Evolutionary conservation across 2,113 vertebrate species (phyloP).

Genomic region (Festucalex cinctus): DNA sequence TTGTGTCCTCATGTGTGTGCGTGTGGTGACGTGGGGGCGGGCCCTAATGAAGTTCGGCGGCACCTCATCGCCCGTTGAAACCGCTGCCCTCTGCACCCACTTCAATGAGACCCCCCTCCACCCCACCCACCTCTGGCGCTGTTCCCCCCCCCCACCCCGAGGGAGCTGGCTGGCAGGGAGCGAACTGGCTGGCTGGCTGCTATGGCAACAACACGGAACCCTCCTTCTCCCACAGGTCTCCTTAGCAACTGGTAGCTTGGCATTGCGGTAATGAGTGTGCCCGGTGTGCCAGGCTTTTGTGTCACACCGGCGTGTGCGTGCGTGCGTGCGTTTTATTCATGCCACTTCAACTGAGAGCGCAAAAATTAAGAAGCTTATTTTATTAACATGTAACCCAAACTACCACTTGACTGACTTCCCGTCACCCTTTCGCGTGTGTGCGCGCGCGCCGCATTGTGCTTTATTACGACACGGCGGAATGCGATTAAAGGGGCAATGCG

Average conservation of each 20-base stretch:
- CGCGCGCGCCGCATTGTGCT: constrained; percentile 6
- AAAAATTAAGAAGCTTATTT: constrained; percentile 28
- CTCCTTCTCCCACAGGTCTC: constrained; percentile 81
- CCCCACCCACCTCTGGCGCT: constrained; percentile 59
- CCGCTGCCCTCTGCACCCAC: constrained; percentile 61
- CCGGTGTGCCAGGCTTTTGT: constrained; percentile 74
- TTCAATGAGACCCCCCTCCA: constrained; percentile 62
- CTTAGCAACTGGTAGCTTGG: constrained; percentile 83
- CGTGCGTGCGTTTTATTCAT: constrained; percentile 18
- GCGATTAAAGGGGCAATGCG: constrained; percentile 68
- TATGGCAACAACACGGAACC: constrained; percentile 79
- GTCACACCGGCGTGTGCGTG: constrained; percentile 59
- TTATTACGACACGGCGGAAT: constrained; percentile 33
- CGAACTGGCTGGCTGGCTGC: constrained; percentile 75
- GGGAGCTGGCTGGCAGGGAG: constrained; percentile 76
- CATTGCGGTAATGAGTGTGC: constrained; percentile 76
- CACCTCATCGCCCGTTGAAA: constrained; percentile 68
- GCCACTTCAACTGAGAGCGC: constrained; percentile 51
- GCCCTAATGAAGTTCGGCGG: constrained; percentile 67
- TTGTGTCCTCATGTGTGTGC: constrained; percentile 27
- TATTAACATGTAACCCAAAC: constrained; percentile 42
- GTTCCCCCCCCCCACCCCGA: constrained; percentile 71
- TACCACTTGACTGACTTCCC: constrained; percentile 38
- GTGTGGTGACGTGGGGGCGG: constrained; percentile 42
- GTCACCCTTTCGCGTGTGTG: constrained; percentile 7